These are phyloP conservation scores for Orthonyx spaldingii DNA, from an alignment of 2,113 vertebrate genomes.

Conservation along the genomic window DNA sequence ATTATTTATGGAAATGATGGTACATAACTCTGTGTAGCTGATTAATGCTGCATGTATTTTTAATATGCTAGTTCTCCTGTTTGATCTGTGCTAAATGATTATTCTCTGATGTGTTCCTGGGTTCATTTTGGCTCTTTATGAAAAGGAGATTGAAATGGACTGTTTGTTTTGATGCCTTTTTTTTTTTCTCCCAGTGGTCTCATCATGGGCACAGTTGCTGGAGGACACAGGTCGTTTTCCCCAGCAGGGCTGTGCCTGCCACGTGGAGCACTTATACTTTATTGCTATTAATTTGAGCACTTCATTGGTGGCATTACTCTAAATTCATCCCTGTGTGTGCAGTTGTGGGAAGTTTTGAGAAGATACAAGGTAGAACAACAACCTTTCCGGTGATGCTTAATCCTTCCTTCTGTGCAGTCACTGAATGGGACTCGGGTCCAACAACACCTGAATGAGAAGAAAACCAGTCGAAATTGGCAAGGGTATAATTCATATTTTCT, in stretches of 20 bases:
- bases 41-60: slow-evolving; percentile 63
- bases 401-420: background rate
- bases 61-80: slow-evolving; percentile 50
- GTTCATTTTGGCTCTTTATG: slow-evolving; percentile 14
- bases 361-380: background rate
- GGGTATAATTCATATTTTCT: background rate
- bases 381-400: background rate
- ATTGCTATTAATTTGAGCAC: background rate
- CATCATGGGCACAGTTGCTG: too few relatives aligned
- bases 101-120: slow-evolving; percentile 38
- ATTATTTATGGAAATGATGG: slow-evolving; percentile 67
- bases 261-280: background rate
- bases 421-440: background rate
- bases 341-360: background rate
- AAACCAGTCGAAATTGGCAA: background rate
- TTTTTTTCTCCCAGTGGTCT: background rate
- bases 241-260: background rate
- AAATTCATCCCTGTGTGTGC: background rate
- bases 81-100: slow-evolving; percentile 64
- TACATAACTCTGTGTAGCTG: slow-evolving; percentile 34
- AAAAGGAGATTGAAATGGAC: slow-evolving; percentile 41
- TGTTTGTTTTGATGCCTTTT: slow-evolving; percentile 34
- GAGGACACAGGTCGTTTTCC: background rate
- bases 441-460: background rate
- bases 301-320: background rate